Evolutionary conservation across 2,797 vertebrate species (phyloP).

Genomic region (Squalus acanthias): DNA sequence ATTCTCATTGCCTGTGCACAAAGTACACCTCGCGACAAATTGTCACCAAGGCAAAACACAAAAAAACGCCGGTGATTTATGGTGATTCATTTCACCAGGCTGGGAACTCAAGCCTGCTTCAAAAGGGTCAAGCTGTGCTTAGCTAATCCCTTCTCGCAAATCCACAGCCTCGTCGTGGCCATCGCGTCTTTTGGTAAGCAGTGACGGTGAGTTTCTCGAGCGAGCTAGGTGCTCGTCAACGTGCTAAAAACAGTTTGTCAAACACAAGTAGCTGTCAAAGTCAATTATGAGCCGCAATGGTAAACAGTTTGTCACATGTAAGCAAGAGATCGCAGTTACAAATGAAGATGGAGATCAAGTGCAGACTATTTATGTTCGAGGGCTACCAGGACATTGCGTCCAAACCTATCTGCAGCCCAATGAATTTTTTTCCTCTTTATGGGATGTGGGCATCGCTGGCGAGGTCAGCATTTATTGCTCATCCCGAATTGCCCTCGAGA

Average conservation of each 20-base stretch:
- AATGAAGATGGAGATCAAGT: background rate
- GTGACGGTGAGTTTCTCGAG: background rate
- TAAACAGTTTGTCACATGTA: background rate
- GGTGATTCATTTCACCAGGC: background rate
- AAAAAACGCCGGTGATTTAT: background rate
- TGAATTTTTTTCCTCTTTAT: background rate
- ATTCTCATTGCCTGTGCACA: background rate
- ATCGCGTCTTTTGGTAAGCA: background rate
- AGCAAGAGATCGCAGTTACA: background rate
- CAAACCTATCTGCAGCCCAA: background rate
- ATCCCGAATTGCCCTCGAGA: no score
- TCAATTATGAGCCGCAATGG: background rate
- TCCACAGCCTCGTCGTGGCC: background rate
- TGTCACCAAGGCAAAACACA: background rate
- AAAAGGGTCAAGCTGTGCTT: background rate
- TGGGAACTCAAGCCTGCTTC: background rate
- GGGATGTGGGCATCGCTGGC: no score
- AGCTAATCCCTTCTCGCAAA: background rate
- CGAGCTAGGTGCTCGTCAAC: background rate
- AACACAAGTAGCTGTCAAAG: background rate
- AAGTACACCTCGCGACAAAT: background rate
- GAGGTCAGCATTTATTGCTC: no score
- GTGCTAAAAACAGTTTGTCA: conserved; percentile 28
- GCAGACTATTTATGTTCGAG: background rate
- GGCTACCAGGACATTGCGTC: background rate